Evolutionary conservation across 2,113 vertebrate genomes (phyloP).

Genomic region (Potamarius usumacintae): DNA sequence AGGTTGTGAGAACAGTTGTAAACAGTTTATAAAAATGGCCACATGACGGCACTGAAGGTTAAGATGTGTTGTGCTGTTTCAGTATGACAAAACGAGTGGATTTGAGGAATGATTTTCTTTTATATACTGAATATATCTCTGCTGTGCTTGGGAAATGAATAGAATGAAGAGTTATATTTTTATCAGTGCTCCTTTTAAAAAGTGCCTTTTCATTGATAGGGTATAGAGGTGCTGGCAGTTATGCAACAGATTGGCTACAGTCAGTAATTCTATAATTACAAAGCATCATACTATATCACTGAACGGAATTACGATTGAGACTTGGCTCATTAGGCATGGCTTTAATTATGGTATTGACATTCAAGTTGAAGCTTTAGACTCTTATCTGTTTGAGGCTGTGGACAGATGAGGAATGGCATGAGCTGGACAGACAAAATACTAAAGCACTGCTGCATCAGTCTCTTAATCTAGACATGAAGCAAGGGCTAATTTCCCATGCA

Average conservation of each 20-base stretch:
- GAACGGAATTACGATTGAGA: too few relatives aligned
- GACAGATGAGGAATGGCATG: too few relatives aligned
- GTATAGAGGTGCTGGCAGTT: neutral
- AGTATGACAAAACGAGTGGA: neutral
- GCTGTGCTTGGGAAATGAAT: neutral
- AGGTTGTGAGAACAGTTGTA: neutral
- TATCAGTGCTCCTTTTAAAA: neutral
- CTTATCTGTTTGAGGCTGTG: too few relatives aligned
- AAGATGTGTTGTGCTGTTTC: slow-evolving; percentile 19
- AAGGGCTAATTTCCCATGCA: too few relatives aligned
- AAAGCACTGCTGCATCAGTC: too few relatives aligned
- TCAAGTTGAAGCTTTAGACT: too few relatives aligned
- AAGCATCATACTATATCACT: neutral
- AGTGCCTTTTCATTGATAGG: neutral
- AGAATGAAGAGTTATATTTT: neutral
- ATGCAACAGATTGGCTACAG: neutral
- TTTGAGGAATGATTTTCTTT: neutral
- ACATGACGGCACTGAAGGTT: slow-evolving; percentile 68
- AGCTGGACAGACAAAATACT: too few relatives aligned
- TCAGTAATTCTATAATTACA: neutral
- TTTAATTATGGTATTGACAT: too few relatives aligned
- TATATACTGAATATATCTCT: neutral
- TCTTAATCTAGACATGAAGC: too few relatives aligned
- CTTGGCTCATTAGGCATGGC: too few relatives aligned
- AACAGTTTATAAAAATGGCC: slow-evolving; percentile 44